Evolutionary conservation across 2,797 vertebrate genomes (phyloP), one percentile per base, ranked within the genome.

Genomic region (Margarornis squamiger): DNA sequence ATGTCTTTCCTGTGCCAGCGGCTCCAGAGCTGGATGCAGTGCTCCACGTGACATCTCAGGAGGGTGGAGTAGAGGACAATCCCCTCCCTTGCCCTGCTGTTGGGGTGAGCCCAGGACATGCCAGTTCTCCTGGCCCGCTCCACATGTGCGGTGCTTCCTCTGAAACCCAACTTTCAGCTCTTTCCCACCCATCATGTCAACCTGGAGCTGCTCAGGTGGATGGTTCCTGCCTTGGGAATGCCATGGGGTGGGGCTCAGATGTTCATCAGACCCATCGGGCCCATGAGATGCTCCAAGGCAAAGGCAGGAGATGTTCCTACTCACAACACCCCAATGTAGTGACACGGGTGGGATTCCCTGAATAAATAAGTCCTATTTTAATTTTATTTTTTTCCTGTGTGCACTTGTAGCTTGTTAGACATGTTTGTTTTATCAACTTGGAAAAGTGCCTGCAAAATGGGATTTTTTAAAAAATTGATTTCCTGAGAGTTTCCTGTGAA

Each of bases 401-500:
- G 51, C 32, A 8, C n/a, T 89, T 4, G 0, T 79, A 59, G 32
- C 48, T 82, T 39, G 34, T 66, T 79, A 30, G 80, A 45, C 73
- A 7, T 12, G 41, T 92, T 95, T 87, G 74, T 87, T 95, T 89
- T 89, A 94, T 94, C 91, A 93, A 5, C 86, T 93, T 94, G 94
- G 88, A 85, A 83, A 89, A 86, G 26, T 63, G 88, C 84, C 89
- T 73, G 21, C 29, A 55, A 65, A 65, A 59, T 13, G 13, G 67
- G 45, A 75, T 74, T 55, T 74, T 59, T 32, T 1, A 5, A 49
- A 97, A 65, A 70, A 95, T 82, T 19, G 96, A 97, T 98, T 97
- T 98, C 96, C 97, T 97, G 95, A 90, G 95, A 97, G 94, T 97
- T 98, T 96, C 95, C 96, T 97, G 94, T 97, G 97, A 97, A 97